Percentiles rank a stretch among this genome's conserved stretches.
These are phyloP conservation scores for Cathartes aura DNA, from an alignment of 2,113 vertebrate species.

Conservation along the genomic window DNA sequence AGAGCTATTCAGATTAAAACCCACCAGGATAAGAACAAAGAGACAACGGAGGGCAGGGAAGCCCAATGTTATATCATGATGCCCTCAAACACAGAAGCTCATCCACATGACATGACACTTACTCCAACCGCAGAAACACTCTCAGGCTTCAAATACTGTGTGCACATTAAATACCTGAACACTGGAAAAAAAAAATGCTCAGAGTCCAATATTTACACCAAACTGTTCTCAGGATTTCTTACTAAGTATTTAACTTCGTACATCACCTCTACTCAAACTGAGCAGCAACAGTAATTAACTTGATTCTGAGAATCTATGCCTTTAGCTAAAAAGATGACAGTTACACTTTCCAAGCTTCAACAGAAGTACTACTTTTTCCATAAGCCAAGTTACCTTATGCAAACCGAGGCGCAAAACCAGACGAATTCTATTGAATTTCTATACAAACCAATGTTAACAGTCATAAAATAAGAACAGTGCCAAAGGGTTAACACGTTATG, in stretches of 20 bases:
- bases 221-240: neutral
- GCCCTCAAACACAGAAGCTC: neutral
- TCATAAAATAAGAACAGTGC: neutral
- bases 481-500: neutral
- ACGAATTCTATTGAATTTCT: neutral
- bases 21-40: neutral
- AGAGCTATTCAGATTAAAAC: neutral
- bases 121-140: neutral
- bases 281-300: neutral
- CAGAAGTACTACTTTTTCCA: neutral
- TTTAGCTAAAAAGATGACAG: neutral
- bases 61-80: neutral
- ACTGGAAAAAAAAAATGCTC: neutral
- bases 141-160: neutral
- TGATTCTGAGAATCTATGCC: neutral
- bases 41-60: neutral
- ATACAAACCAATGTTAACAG: neutral
- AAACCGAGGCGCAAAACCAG: accelerated
- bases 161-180: neutral
- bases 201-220: neutral
- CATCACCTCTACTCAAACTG: neutral
- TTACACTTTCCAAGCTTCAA: neutral
- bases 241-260: neutral
- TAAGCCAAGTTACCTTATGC: neutral
- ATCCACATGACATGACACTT: neutral